A percentile compares a stretch with the other conserved stretches of the same genome.
Evolutionary conservation across 2,113 vertebrate species (phyloP).

Genomic region (Pseudopipra pipra): DNA sequence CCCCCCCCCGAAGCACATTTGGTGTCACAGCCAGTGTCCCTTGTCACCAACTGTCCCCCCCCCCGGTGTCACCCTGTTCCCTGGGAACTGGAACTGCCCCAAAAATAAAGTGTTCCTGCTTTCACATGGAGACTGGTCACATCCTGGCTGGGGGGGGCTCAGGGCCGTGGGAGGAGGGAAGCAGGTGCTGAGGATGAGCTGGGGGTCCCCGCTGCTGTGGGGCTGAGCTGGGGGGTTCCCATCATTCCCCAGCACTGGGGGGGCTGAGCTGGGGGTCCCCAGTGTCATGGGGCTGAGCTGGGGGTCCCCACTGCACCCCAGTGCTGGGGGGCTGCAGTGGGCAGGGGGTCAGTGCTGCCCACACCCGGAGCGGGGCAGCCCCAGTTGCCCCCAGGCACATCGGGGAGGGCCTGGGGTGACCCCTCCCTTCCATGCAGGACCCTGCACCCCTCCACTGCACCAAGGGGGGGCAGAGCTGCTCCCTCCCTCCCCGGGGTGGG

Average conservation of each 20-base stretch:
- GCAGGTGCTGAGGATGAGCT: background rate
- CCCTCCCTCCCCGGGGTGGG: background rate
- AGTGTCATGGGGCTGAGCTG: accelerated
- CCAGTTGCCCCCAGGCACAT: background rate
- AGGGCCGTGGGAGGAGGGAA: accelerated
- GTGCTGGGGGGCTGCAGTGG: background rate
- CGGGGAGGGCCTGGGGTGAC: background rate
- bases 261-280: background rate
- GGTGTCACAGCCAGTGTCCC: background rate
- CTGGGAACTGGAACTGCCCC: background rate
- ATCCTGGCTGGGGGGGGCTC: background rate
- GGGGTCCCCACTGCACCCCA: background rate
- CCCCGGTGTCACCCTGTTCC: background rate
- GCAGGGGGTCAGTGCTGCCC: background rate
- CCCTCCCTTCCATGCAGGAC: background rate
- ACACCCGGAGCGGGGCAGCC: background rate
- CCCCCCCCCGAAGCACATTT: background rate
- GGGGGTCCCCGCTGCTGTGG: no score
- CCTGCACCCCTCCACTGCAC: background rate
- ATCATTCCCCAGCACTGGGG: background rate
- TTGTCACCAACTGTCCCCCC: background rate
- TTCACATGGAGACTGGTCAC: background rate
- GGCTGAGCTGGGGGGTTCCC: background rate
- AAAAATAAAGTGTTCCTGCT: background rate
- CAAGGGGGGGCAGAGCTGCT: accelerated